phyloP scores from a whole-genome alignment of 2,797 vertebrate species.

The Sebastes iracundus region DNA sequence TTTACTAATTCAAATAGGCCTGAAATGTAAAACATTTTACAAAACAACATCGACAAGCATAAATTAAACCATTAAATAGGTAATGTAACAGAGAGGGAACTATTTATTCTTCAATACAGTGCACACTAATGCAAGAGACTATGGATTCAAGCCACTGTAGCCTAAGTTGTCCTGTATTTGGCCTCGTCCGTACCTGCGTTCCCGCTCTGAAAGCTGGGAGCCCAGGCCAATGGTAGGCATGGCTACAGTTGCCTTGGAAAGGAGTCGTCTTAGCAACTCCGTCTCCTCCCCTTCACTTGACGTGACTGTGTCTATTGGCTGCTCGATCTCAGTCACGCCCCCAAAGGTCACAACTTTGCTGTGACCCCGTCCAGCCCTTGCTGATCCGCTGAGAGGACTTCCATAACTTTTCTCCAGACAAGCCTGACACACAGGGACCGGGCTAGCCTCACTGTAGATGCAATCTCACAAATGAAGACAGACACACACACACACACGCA shows the following conservation, averaged over 20 bases:
- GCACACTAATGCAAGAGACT: conserved; percentile 40
- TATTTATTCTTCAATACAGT: not conserved
- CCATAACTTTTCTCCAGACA: conserved; percentile 83
- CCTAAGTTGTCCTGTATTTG: conserved; percentile 31
- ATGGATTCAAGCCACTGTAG: conserved; percentile 22
- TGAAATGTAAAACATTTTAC: not conserved
- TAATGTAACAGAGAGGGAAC: conserved; percentile 1
- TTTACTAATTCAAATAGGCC: conserved; percentile 37
- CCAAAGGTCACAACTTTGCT: conserved; percentile 93
- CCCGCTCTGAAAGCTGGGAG: conserved; percentile 81
- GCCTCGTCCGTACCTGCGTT: conserved; percentile 79
- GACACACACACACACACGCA: conserved; percentile 34
- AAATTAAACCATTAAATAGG: not conserved
- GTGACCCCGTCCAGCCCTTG: conserved; percentile 83
- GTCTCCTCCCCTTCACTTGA: conserved; percentile 79
- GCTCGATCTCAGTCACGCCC: conserved; percentile 93
- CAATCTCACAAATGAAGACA: conserved; percentile 67
- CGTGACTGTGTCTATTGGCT: conserved; percentile 83
- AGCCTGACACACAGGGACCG: conserved; percentile 79
- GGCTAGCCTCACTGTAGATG: conserved; percentile 84
- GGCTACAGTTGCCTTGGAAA: conserved; percentile 80
- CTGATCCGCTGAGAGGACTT: conserved; percentile 75
- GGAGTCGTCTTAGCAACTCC: conserved; percentile 79
- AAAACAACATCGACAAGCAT: conserved; percentile 19
- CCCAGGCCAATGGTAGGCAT: conserved; percentile 81